Percentiles rank a stretch among this genome's conserved stretches.
Evolutionary conservation across 2,888 invertebrate genomes (phyloP).

Genomic region (Parascotia fuliginaria): DNA sequence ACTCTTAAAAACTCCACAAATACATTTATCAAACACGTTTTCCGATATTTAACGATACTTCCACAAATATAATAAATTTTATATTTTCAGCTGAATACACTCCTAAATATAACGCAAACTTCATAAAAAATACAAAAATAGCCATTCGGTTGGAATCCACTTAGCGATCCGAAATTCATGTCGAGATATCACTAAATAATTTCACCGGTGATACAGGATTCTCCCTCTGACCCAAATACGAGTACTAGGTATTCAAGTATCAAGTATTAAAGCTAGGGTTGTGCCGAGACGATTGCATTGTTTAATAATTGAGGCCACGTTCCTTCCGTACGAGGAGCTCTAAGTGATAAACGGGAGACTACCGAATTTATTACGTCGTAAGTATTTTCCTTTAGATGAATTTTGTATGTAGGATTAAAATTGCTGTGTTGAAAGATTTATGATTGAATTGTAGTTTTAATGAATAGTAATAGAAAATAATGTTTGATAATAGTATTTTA

Average conservation of each 20-base stretch:
- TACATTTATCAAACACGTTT: no score
- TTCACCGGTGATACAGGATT: slow-evolving; percentile 45
- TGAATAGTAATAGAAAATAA: no score
- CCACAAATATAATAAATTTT: no score
- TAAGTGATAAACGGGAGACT: slow-evolving; percentile 40
- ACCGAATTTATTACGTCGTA: slow-evolving; percentile 19
- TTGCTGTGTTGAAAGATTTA: not conserved
- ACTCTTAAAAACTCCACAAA: no score
- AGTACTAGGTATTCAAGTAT: slow-evolving; percentile 79
- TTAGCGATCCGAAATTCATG: slow-evolving; percentile 44
- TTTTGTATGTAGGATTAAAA: slow-evolving; percentile 6
- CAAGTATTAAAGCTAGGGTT: slow-evolving; percentile 80
- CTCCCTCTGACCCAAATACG: slow-evolving; percentile 74
- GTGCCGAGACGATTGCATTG: slow-evolving; percentile 76
- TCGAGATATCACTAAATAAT: slow-evolving; percentile 58
- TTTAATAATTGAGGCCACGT: slow-evolving; percentile 80
- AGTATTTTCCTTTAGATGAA: slow-evolving; percentile 4
- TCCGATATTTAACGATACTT: no score
- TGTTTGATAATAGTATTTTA: no score
- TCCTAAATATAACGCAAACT: no score
- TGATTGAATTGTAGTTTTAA: not conserved
- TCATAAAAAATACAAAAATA: no score
- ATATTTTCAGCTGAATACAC: no score
- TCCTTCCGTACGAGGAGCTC: slow-evolving; percentile 51
- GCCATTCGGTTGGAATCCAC: slow-evolving; percentile 25